A percentile compares a stretch with the other conserved stretches of the same genome.
These are phyloP conservation scores for Hemibagrus guttatus DNA, from an alignment of 2,797 vertebrate species.

Conservation along the genomic window DNA sequence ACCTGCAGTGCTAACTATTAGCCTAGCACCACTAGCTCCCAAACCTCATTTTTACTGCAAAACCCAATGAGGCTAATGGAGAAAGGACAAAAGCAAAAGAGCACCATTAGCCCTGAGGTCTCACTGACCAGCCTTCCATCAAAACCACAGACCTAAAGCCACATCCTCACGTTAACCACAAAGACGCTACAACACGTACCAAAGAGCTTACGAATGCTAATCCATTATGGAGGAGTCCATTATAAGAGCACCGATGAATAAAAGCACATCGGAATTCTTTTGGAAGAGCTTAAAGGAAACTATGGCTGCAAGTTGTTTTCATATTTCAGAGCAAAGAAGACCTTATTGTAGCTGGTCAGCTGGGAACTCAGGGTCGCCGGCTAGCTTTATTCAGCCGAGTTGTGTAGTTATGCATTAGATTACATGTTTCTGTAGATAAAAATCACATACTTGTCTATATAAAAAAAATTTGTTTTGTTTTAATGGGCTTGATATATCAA, in stretches of 20 bases:
- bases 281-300: not conserved
- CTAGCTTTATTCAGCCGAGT: not conserved
- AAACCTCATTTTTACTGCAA: constrained; percentile 40
- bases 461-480: not conserved
- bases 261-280: not conserved
- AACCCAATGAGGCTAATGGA: constrained; percentile 38
- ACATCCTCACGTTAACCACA: constrained; percentile 43
- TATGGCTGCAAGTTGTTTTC: not conserved
- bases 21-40: not conserved
- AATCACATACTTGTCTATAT: not conserved
- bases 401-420: not conserved
- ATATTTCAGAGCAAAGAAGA: not conserved
- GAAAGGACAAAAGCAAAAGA: constrained; percentile 31
- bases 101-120: constrained; percentile 12
- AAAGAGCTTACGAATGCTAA: constrained; percentile 19
- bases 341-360: not conserved
- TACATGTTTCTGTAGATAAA: not conserved
- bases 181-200: constrained; percentile 28
- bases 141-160: constrained; percentile 37
- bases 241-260: constrained; percentile 23
- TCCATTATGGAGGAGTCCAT: constrained; percentile 45
- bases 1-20: constrained; percentile 32
- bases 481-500: not conserved
- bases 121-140: constrained; percentile 36
- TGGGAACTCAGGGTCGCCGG: not conserved